These are phyloP conservation scores for Rhimphoctona megacephalus DNA, from an alignment of 2,888 invertebrate genomes.

Conservation along the genomic window DNA sequence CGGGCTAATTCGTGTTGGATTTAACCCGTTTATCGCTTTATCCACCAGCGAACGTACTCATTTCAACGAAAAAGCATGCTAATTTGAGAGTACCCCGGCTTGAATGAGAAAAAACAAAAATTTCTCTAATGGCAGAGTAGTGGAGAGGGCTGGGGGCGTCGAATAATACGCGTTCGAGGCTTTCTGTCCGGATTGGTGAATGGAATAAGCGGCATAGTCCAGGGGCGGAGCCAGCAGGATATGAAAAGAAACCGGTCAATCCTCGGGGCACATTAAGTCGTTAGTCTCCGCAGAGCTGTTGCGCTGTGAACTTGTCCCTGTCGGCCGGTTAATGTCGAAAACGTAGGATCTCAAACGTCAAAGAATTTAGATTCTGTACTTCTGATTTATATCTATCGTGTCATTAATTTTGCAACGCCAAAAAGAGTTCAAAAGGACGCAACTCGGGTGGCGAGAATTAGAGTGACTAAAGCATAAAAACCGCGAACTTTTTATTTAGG, in stretches of 20 bases:
- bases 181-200: constrained; percentile 8
- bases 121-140: not conserved
- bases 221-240: constrained; percentile 69
- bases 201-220: constrained; percentile 15
- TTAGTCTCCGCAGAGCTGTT: constrained; percentile 80
- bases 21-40: not conserved
- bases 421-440: not conserved
- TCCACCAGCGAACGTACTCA: not conserved
- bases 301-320: constrained; percentile 64
- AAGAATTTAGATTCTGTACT: not conserved
- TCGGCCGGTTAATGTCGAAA: not conserved
- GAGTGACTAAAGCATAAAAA: not conserved
- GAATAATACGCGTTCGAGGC: not conserved
- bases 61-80: not conserved
- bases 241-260: constrained; percentile 36
- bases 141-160: not conserved
- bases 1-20: not conserved
- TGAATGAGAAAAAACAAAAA: not conserved
- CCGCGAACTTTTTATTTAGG: not conserved
- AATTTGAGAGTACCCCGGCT: not conserved
- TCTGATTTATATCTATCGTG: not conserved
- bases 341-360: not conserved
- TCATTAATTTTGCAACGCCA: not conserved
- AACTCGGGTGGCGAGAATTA: not conserved
- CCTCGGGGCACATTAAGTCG: constrained; percentile 37